Evolutionary conservation across 2,113 vertebrate genomes (phyloP).

Genomic region (Euleptes europaea): DNA sequence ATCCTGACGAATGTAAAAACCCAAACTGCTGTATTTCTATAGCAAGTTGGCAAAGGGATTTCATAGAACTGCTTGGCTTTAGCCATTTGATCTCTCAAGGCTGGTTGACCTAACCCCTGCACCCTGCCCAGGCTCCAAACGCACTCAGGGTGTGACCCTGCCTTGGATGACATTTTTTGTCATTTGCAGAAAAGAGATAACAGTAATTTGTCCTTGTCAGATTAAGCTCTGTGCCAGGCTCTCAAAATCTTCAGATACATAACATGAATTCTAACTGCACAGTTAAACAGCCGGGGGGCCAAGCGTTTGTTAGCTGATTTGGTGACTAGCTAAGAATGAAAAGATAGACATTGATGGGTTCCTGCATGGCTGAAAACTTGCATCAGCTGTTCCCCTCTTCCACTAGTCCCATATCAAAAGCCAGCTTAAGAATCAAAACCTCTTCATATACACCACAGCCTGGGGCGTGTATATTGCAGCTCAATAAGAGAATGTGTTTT

Average conservation of each 20-base stretch:
- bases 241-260: neutral
- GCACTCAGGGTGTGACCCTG: neutral
- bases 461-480: neutral
- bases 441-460: neutral
- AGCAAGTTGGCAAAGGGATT: neutral
- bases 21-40: neutral
- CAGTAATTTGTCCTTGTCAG: neutral
- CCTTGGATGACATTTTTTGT: neutral
- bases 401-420: neutral
- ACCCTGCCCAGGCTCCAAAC: neutral
- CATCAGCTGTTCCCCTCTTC: neutral
- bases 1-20: slow-evolving; percentile 43
- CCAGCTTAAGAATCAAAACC: neutral
- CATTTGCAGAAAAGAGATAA: neutral
- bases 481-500: slow-evolving; percentile 14
- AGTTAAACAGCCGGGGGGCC: fast-evolving
- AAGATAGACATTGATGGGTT: neutral
- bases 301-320: neutral
- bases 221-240: slow-evolving; percentile 9
- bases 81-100: neutral
- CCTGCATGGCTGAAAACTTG: slow-evolving; percentile 11
- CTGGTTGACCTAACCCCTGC: neutral
- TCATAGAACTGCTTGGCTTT: neutral
- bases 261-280: neutral
- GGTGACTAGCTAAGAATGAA: neutral